A percentile compares a stretch with the other conserved stretches of the same genome.
Conservation (phyloP, 2,113 vertebrate genomes). For the Arvicanthis niloticus region DNA sequence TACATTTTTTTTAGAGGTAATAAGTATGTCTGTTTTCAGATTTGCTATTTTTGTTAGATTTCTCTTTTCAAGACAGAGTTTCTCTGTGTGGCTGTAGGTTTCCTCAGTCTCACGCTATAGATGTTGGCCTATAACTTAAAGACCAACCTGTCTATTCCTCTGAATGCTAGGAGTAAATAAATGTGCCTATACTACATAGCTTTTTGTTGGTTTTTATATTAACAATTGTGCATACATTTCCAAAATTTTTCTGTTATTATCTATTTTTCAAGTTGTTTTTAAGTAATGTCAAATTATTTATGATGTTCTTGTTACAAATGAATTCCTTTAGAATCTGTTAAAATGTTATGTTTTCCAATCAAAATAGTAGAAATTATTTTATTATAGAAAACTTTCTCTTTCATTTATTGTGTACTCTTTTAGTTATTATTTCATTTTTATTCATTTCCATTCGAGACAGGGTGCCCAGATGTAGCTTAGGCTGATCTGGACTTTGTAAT, state of each 20-base stretch:
- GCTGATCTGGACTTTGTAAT: not conserved
- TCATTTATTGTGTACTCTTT: not conserved
- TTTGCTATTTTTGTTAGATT: not conserved
- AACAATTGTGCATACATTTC: not conserved
- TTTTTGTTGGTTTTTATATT: not conserved
- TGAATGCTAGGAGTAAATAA: not conserved
- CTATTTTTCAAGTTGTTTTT: not conserved
- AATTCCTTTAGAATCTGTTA: not conserved
- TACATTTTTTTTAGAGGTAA: not conserved
- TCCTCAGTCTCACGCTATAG: not conserved
- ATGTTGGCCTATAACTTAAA: not conserved
- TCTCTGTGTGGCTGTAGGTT: not conserved
- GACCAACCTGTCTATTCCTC: not conserved
- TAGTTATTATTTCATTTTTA: not conserved
- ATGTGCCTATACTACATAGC: accelerated
- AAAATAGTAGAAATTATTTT: not conserved
- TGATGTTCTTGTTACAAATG: not conserved
- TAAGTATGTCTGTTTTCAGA: not conserved
- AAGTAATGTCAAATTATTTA: not conserved
- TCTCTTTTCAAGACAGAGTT: not conserved
- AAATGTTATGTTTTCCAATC: not conserved
- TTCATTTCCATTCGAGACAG: not conserved
- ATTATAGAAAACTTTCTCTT: not conserved
- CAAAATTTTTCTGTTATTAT: not conserved
- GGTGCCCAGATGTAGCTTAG: too few species aligned